Conservation (phyloP, 2,113 vertebrate genomes). For the Opisthocomus hoazin region DNA sequence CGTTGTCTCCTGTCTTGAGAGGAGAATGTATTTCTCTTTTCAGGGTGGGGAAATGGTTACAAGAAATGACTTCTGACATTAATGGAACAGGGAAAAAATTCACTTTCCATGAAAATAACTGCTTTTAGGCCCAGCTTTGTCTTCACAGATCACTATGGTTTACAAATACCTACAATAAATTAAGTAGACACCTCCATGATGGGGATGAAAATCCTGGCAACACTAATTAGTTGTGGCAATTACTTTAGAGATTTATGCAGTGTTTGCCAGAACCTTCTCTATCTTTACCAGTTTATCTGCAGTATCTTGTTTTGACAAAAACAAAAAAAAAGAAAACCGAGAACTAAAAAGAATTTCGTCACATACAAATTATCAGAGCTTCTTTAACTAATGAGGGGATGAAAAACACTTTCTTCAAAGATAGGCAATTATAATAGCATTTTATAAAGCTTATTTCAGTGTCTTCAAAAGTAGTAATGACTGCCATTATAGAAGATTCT, state of each 20-base stretch:
- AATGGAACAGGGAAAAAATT: slow-evolving; percentile 32
- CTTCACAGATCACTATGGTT: slow-evolving; percentile 48
- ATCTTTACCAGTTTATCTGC: background rate
- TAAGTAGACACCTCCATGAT: slow-evolving; percentile 20
- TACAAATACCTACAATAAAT: slow-evolving; percentile 60
- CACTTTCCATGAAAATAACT: slow-evolving; percentile 58
- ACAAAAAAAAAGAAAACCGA: background rate
- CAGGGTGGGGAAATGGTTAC: slow-evolving; percentile 12
- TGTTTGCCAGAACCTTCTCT: slow-evolving; percentile 20
- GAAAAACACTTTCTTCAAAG: background rate
- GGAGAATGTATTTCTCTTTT: slow-evolving; percentile 33
- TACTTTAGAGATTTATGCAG: slow-evolving; percentile 49
- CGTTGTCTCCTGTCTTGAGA: slow-evolving; percentile 22
- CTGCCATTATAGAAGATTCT: background rate
- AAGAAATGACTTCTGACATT: slow-evolving; percentile 56
- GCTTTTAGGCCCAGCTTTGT: slow-evolving; percentile 53
- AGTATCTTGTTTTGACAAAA: background rate
- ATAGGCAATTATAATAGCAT: background rate
- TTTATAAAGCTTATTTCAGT: background rate
- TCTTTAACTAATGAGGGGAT: background rate
- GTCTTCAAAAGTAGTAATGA: background rate
- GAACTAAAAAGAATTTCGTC: background rate
- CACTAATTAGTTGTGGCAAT: slow-evolving; percentile 52
- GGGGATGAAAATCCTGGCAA: slow-evolving; percentile 42
- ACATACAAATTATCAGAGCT: background rate